Evolutionary conservation across 2,113 vertebrate species (phyloP), one percentile per base, ranked within the genome.

Genomic region (Romanogobio albipinnatus): DNA sequence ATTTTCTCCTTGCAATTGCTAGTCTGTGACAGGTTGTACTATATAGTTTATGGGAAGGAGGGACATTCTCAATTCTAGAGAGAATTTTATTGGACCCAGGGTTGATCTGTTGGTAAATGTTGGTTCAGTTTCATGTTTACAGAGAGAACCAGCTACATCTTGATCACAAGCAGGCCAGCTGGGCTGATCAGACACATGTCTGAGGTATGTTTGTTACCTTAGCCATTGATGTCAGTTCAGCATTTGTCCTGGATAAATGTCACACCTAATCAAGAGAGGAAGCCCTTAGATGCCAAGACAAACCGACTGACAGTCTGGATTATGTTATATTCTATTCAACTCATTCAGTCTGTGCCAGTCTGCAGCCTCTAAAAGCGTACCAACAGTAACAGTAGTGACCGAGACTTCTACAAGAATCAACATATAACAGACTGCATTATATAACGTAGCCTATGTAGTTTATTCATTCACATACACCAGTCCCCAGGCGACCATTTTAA

Each of bases 181-280:
- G 24, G 51, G 47, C 15, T 76, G 49, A 76, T 64, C 19, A 43
- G 58, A 62, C 58, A 64, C 22, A 49, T 64, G 77, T 80, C 77
- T 64, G 59, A 80, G 36, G 24, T 49, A 43, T 80, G 59, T 29
- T 80, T 49, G n/a, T 64, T 47, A 24, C 58, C 6, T 64, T 58
- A 29, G n/a, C 56, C 58, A 45, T 4, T 9, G 39, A 80, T 62
- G 58, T 80, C 77, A 80, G 77, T 58, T 80, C 77, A 47, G 58
- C 58, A 9, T 47, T 29, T 64, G n/a, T 39, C 77, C 58, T 61
- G 39, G 36, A 62, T 45, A 78, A 62, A 84, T 76, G 83, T 84
- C 83, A 43, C 24, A 19, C 58, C 14, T 47, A 80, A 62, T 80
- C 76, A 39, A 59, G 1, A 47, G 39, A 64, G 39, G 8, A 26